Evolutionary conservation across 2,797 vertebrate species (phyloP), one percentile per base, ranked within the genome.

Genomic region (Podarcis siculus): DNA sequence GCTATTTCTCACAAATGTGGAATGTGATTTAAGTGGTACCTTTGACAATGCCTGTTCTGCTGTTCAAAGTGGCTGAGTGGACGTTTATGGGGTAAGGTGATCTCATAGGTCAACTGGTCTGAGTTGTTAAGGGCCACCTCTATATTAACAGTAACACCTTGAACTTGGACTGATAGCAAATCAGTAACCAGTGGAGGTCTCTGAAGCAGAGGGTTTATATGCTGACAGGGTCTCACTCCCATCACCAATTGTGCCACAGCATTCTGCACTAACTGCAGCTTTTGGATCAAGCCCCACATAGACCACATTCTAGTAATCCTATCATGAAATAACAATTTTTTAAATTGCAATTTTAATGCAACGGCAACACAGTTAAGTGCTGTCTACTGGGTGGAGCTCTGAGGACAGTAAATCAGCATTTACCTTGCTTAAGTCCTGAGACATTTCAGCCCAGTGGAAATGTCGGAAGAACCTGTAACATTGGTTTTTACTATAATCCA

Each of bases 301-400:
- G 9, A 45, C 45, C 45, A 45, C 45, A 45, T 45, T 45, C 45
- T 45, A 45, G 45, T 45, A 45, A 45, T 45, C 45, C 45, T 9
- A 45, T 45, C 45, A 45, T 45, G 9, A 45, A 45, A 45, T 45
- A 45, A 45, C 45, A 2, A 2, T 45, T 94, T 96, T 94, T 93
- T 87, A 87, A 93, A 93, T 89, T 89, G 93, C 94, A 93, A 90
- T 45, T 95, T 93, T 94, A 19, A 96, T 92, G 83, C 80, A 93
- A 93, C 86, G 95, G 93, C 83, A 92, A 93, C 94, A 94, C 95
- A 96, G 69, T 94, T 39, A 91, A 90, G 93, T 90, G 87, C 86
- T 95, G 95, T 95, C 91, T 95, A 90, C 90, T 92, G 95, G 95
- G 94, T 94, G 94, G 96, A 95, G 93, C 71, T 89, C 86, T 45